phyloP scores from a whole-genome alignment of 2,113 vertebrate genomes.

The Candoia aspera region DNA sequence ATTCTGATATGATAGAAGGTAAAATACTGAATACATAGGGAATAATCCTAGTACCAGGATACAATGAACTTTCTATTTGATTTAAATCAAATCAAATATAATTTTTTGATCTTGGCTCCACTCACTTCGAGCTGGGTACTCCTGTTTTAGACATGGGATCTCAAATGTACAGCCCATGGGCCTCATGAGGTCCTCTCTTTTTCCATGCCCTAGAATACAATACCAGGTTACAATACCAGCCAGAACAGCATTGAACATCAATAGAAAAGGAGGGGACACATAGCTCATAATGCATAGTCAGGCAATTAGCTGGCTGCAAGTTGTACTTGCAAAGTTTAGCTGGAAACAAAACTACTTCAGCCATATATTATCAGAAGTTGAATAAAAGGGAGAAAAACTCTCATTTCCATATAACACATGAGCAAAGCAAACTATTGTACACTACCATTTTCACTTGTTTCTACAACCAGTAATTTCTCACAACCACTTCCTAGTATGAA shows the following conservation, averaged over 20 bases:
- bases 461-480: neutral
- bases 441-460: neutral
- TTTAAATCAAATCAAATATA: neutral
- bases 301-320: neutral
- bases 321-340: neutral
- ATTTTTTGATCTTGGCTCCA: neutral
- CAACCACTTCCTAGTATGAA: neutral
- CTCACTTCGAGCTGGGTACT: neutral
- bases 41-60: neutral
- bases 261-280: neutral
- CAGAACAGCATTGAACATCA: neutral
- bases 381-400: neutral
- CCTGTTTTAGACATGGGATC: neutral
- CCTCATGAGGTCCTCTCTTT: neutral
- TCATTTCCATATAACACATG: neutral
- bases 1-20: neutral
- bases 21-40: neutral
- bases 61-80: neutral
- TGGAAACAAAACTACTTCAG: neutral
- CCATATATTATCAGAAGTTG: neutral
- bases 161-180: neutral
- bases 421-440: neutral
- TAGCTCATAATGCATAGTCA: neutral
- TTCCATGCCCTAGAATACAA: neutral
- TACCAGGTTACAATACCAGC: neutral